These are phyloP conservation scores for Drosophila seguyi DNA, from an alignment of 1,140 invertebrate genomes.

Conservation along the genomic window DNA sequence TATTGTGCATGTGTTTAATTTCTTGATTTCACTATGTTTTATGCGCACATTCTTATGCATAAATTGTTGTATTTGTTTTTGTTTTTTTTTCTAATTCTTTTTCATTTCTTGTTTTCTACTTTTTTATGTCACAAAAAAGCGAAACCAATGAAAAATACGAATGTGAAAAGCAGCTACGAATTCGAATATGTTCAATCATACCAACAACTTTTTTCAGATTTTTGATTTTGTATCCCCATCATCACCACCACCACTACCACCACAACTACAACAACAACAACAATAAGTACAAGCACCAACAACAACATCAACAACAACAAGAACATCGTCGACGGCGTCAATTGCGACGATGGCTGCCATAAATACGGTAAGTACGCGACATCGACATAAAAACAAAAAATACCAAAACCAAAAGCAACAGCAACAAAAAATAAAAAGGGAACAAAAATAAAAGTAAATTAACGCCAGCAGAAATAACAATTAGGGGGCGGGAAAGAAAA, in stretches of 20 bases:
- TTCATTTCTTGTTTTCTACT: conserved; percentile 33
- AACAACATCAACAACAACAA: conserved; percentile 58
- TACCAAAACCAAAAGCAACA: conserved; percentile 3
- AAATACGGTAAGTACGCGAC: conserved; percentile 83
- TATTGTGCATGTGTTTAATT: conserved; percentile 44
- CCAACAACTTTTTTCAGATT: conserved; percentile 81
- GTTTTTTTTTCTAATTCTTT: neutral
- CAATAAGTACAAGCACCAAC: conserved; percentile 63
- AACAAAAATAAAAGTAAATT: conserved; percentile 22
- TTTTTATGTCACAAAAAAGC: conserved; percentile 50
- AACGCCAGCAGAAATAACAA: conserved; percentile 46
- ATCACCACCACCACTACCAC: conserved; percentile 79
- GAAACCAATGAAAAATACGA: conserved; percentile 33
- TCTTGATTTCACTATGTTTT: conserved; percentile 47
- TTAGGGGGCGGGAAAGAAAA: conserved; percentile 18
- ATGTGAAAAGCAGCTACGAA: conserved; percentile 39
- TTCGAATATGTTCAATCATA: conserved; percentile 79
- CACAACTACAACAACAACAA: conserved; percentile 72
- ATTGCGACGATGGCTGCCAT: conserved; percentile 84
- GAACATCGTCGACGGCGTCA: conserved; percentile 71
- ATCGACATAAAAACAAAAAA: conserved; percentile 25
- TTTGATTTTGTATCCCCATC: conserved; percentile 84
- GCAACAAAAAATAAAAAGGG: conserved; percentile 2
- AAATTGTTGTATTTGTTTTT: conserved; percentile 47
- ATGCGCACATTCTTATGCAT: conserved; percentile 79